Base-by-base conservation (phyloP, 2,113 vertebrate species). In the pig (Sus scrofa) region DNA sequence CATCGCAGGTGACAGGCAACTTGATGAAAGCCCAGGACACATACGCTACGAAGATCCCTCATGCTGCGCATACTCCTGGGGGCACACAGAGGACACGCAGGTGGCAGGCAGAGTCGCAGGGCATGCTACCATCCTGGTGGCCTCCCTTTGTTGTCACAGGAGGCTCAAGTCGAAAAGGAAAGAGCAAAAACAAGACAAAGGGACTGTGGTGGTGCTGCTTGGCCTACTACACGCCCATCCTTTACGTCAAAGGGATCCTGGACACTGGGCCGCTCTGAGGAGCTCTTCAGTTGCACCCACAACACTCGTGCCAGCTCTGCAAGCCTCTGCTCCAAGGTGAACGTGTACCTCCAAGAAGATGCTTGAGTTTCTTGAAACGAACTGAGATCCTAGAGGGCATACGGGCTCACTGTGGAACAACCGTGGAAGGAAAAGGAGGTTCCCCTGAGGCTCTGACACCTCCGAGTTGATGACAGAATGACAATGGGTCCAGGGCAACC, bases 161-260 rank as follows among this genome's bases (percentile, higher is more conserved):
- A 94, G 58, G 26, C 9, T 87, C 54, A 44, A 54, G 34, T 3
- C 39, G 10, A 58, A 70, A 67, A 44, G 13, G 37, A 63, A 95
- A 67, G 1, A 50, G 37, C 19, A 82, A 16, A 83, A 70, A 20
- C 19, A 24, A 65, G 65, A 39, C 27, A 74, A 22, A 0, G 62
- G 18, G 65, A 56, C 26, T 37, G 26, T 3, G 26, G 4, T 32
- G 27, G 18, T 1, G 5, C 9, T 1, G 27, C 3, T 0, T 20
- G 37, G 39, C 24, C 63, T 2, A 6, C 19, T 3, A 20, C 19
- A 37, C 1, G 12, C 37, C 44, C 56, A 68, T 32, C 5, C 8
- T 34, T 58, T 32, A 68, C 2, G 32, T 54, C 71, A n/a, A 60
- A 79, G 50, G 24, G 68, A 87, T 15, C 27, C 39, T 0, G 32